Base-by-base conservation (phyloP, 2,797 vertebrate species). In the Sebastes itinus region DNA sequence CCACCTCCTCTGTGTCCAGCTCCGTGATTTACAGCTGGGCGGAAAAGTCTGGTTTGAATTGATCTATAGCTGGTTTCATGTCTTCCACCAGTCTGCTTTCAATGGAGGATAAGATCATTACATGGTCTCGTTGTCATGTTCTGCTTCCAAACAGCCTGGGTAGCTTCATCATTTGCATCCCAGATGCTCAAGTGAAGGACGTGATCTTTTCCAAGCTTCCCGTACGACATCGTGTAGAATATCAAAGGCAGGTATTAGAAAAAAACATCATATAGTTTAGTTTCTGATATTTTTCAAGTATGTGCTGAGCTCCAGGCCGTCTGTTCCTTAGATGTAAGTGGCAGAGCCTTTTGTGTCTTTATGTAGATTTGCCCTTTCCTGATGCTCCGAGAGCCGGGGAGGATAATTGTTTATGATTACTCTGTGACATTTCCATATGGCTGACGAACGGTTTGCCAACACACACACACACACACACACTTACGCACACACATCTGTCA, bases 401-500 rank as follows among this genome's bases (percentile, higher is more conserved):
- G 76, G 89, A 92, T 94, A 92, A 95, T 94, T 93, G 91, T 93
- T 94, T 92, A 92, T 93, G 93, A 94, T 94, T 93, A 89, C 84
- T 91, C 87, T 87, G 86, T 93, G 94, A 92, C 90, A 91, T 93
- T 94, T 95, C 92, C 94, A 94, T 95, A 94, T 92, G 92, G 88
- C 73, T 87, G 82, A 87, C 27, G 22, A 91, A 89, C 67, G 22
- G 72, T 83, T 83, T 73, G 74, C 81, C 74, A 87, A 16, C 66
- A 77, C 54, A 85, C 33, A 35, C 75, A 69, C 66, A 60, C 33
- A 16, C 75, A 72, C 67, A 61, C 75, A 72, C 67, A 61, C 75
- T 20, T 38, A 55, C 32, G 25, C 62, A 81, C 76, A 83, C 68
- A 74, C 80, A 84, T 84, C 74, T 83, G 80, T 83, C 71, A 75